Conservation (phyloP, 2,888 invertebrate species). For the Chironomus tentans region DNA sequence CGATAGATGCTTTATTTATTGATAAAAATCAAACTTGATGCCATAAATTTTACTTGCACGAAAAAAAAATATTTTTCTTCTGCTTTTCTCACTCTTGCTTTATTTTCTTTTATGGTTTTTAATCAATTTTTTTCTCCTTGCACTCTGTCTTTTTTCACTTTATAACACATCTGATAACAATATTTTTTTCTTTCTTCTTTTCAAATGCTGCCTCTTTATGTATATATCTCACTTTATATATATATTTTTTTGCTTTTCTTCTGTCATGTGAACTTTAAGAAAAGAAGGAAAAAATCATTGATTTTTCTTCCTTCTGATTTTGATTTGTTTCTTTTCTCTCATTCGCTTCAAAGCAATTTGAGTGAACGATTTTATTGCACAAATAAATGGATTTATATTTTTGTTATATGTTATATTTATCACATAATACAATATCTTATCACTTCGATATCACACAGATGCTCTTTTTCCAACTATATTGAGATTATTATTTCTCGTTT, state of each 20-base stretch:
- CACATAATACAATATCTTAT: conserved; percentile 27
- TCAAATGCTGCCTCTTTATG: not conserved
- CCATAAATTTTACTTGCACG: conserved; percentile 14
- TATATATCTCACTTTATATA: not conserved
- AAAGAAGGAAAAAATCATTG: not conserved
- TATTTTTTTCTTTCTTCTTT: not conserved
- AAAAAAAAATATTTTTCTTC: not conserved
- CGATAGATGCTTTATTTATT: not conserved
- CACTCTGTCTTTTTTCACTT: conserved; percentile 20
- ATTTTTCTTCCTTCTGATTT: not conserved
- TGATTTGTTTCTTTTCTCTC: too few species aligned
- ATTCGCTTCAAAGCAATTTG: not conserved
- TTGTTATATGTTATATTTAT: conserved; percentile 25
- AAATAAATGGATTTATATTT: not conserved
- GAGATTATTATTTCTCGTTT: too few species aligned
- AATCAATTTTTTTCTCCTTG: conserved; percentile 20
- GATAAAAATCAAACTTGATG: conserved; percentile 22
- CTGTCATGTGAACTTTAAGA: not conserved
- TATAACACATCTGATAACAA: conserved; percentile 25
- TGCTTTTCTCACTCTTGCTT: not conserved
- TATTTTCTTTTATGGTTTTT: conserved; percentile 15
- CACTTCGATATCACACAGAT: conserved; percentile 27
- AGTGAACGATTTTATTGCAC: not conserved
- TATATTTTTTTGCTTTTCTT: not conserved
- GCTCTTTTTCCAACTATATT: not conserved